Evolutionary conservation across 2,113 vertebrate species (phyloP).

Genomic region (Tupaia chinensis): DNA sequence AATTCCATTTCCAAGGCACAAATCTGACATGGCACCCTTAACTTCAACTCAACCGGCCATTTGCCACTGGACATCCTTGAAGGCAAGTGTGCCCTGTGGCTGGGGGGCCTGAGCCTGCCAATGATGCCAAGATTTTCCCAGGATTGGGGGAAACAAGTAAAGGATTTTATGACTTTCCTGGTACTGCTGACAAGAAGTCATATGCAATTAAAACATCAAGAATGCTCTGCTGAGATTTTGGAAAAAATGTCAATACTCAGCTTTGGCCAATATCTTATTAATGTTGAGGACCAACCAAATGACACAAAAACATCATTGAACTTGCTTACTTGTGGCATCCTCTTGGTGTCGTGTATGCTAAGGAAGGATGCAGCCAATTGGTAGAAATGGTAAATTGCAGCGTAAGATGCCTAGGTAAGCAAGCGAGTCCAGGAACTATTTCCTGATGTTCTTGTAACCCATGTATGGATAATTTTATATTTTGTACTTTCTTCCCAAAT

Average conservation of each 20-base stretch:
- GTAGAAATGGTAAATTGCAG: neutral
- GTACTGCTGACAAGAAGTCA: neutral
- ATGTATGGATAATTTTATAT: neutral
- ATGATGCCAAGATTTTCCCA: neutral
- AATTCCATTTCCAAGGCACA: neutral
- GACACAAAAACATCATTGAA: neutral
- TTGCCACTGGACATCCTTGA: neutral
- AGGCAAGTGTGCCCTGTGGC: neutral
- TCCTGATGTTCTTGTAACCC: neutral
- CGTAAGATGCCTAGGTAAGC: neutral
- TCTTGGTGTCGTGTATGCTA: neutral
- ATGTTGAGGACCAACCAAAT: neutral
- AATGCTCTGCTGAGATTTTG: neutral
- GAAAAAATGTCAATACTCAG: neutral
- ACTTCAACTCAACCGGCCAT: neutral
- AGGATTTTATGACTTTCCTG: neutral
- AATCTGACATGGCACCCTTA: neutral
- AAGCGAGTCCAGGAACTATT: neutral
- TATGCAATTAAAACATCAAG: neutral
- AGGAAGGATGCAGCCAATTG: neutral
- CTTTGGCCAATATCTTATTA: constrained; percentile 6
- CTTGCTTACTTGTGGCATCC: neutral
- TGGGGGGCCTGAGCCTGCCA: neutral
- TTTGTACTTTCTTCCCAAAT: constrained; percentile 8
- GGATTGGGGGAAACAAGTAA: neutral